Base-by-base conservation (phyloP, 2,888 invertebrate species). In the Eupithecia abbreviata region DNA sequence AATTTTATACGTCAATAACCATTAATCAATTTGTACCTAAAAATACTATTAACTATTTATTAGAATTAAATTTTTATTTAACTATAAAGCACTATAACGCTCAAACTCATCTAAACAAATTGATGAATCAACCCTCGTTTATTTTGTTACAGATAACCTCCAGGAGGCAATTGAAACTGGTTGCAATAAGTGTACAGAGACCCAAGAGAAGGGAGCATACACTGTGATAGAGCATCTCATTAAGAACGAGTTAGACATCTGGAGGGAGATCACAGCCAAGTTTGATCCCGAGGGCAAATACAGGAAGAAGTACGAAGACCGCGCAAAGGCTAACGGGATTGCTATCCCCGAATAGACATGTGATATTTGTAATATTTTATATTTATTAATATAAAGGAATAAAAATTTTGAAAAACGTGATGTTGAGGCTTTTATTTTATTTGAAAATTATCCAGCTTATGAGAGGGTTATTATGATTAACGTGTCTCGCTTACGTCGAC, bases 231-330 rank as follows among this genome's bases (percentile, higher is more conserved):
- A 96, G 30, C 96, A 94, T 84, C 91, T 98, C 79, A 96, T 97
- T 81, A 96, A 97, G 80, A 93, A 97, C 71, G 96, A 97, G 84
- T 93, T 95, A 0, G 95, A 95, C 0, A 90, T 96, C 85, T 98
- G 97, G 97, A 95, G 95, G 7, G 93, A 96, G 80, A 90, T 98
- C 58, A 94, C 96, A 80, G 95, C 88, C 65, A 97, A 97, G 90
- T 98, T 96, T 89, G 98, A 98, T 89, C 96, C 97, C 12, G 93
- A 96, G 0, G 96, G 96, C 49, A 87, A 92, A 72, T 98, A 96
- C 95, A 95, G 95, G 86, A 93, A 93, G 88, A 96, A 96, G 87
- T 97, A 97, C 90, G 95, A 96, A 82, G 94, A 95, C 0, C 95
- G 96, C 69, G 96, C 96, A 2, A 90, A 89, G 75, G 91, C 93